A percentile compares a stretch with the other conserved stretches of the same genome.
phyloP scores from a whole-genome alignment of 2,888 invertebrate genomes.

The Thereva unica region DNA sequence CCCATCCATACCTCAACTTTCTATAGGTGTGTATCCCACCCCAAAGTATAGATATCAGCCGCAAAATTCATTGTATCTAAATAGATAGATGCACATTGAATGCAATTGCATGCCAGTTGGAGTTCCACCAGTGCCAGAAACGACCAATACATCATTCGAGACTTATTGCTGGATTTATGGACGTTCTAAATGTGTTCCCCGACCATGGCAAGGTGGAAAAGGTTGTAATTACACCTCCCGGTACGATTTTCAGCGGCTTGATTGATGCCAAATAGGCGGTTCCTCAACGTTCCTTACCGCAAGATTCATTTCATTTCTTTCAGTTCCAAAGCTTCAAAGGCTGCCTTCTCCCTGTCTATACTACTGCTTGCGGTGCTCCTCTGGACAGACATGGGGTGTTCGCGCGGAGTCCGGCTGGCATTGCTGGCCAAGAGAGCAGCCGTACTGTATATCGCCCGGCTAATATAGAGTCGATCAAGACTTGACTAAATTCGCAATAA shows the following conservation, averaged over 20 bases:
- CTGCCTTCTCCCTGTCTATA: slow-evolving; percentile 8
- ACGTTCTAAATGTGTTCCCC: slow-evolving; percentile 28
- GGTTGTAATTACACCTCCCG: slow-evolving; percentile 36
- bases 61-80: slow-evolving; percentile 33
- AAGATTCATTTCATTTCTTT: slow-evolving; percentile 36
- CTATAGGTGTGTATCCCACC: too few species aligned
- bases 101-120: slow-evolving; percentile 33
- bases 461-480: slow-evolving; percentile 16
- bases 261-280: slow-evolving; percentile 36
- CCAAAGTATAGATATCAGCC: slow-evolving; percentile 4
- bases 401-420: neutral
- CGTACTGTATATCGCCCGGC: neutral
- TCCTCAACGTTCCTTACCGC: slow-evolving; percentile 31
- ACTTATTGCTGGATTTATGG: slow-evolving; percentile 36
- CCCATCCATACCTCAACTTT: too few species aligned
- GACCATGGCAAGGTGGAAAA: slow-evolving; percentile 32
- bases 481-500: slow-evolving; percentile 5
- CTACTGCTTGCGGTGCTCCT: too few species aligned
- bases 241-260: slow-evolving; percentile 29
- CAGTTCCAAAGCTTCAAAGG: slow-evolving; percentile 24
- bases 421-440: neutral
- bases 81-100: slow-evolving; percentile 19
- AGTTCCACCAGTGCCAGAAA: slow-evolving; percentile 33
- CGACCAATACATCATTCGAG: slow-evolving; percentile 35
- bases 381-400: neutral